These are phyloP conservation scores for Trididemnum miniatum DNA, from an alignment of 23 tunicate genomes.

Conservation along the genomic window DNA sequence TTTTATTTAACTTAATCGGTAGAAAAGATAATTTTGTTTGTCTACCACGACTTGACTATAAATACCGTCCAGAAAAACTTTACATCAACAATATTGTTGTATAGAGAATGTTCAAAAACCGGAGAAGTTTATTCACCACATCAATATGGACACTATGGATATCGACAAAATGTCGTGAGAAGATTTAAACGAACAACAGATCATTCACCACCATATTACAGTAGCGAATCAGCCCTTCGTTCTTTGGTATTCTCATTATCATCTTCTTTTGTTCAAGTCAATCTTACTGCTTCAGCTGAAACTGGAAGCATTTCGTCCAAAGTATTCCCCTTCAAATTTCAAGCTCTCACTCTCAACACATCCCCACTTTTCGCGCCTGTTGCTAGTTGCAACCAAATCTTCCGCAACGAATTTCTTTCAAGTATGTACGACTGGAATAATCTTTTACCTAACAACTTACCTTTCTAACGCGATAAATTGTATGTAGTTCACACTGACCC, in stretches of 20 bases:
- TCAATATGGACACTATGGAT: too few species aligned
- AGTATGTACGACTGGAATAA: too few species aligned
- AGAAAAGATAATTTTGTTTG: too few species aligned
- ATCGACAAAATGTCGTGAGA: neutral
- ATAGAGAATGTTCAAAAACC: constrained; percentile 15
- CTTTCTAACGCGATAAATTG: too few species aligned
- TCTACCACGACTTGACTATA: too few species aligned
- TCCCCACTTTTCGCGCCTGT: constrained; percentile 34
- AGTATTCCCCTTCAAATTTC: constrained; percentile 41
- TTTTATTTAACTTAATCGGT: too few species aligned
- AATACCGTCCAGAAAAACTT: too few species aligned
- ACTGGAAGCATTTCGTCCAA: neutral
- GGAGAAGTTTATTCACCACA: too few species aligned
- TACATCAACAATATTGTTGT: too few species aligned
- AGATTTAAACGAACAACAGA: neutral
- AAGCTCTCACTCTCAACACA: constrained; percentile 10
- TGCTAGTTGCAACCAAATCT: constrained; percentile 27
- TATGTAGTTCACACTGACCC: too few species aligned
- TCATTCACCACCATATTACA: neutral
- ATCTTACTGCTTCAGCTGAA: neutral
- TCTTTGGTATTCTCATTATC: neutral
- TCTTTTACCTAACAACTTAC: too few species aligned
- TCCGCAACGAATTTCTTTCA: constrained; percentile 33
- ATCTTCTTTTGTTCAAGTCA: neutral
- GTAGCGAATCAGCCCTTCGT: neutral